Evolutionary conservation across 92 coral and sea anemone genomes (phyloP), one percentile per base, ranked within the genome.

Genomic region (Montipora capitata): DNA sequence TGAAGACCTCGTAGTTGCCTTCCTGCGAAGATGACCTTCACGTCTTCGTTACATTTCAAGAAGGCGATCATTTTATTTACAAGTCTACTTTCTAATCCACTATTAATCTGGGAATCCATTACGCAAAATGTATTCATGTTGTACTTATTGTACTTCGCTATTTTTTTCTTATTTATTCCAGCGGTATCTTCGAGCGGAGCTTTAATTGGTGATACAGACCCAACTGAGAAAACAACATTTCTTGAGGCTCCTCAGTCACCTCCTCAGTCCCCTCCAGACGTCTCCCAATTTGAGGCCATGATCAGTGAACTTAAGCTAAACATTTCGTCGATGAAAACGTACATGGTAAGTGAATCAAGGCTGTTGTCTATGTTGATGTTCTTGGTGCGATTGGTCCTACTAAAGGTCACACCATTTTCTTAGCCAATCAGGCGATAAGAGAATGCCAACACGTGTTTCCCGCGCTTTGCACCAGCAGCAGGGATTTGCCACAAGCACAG

Each of bases 311-410:
- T 83, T 3, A 42, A 41, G 20, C 20, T 0, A 38, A 83, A 83
- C 18, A 72, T 83, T 27, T 54, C 87, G 14, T 4, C 61, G 41
- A 83, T 83, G 14, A 83, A 59, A 61, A 45, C 79, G 42, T 58
- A 42, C 11, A 72, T 83, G 80, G 87, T 83, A 83, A 3, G 80
- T 56, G 51, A 18, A 5, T 10, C 10, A 16, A 9, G 18, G 27
- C n/a, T 14, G 20, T 5, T 16, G 35, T 27, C 35, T 27, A 27
- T 27, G 35, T 27, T 27, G 35, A 27, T 27, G 35, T 27, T 27
- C 35, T 16, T 5, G n/a, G 39, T 63, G 15, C 10, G 61, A 54
- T 54, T 54, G 61, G 61, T 12, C 51, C 6, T 4, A 12, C 52
- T 48, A 54, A 54, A 54, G 3, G 3, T 54, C 61, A 3, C 10